These are phyloP conservation scores for Keiferia lycopersicella DNA, from an alignment of 2,888 invertebrate genomes.

Conservation along the genomic window DNA sequence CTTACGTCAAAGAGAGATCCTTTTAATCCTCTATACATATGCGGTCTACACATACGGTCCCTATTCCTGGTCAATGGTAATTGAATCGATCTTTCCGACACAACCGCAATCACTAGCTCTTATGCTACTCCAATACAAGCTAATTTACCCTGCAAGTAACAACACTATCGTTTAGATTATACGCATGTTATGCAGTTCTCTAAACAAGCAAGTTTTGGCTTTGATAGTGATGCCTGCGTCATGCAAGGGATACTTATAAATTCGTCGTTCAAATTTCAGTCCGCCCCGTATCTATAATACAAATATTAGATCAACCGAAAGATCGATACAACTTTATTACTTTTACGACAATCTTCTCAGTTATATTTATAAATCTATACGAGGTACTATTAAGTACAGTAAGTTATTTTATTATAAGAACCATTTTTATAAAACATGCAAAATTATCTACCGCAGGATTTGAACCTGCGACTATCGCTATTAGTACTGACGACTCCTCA, in stretches of 20 bases:
- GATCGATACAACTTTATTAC: too few species aligned
- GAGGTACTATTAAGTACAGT: too few species aligned
- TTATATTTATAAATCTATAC: too few species aligned
- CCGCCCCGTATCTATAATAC: not conserved
- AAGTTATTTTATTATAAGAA: too few species aligned
- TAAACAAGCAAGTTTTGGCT: not conserved
- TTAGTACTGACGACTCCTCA: too few species aligned
- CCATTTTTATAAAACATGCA: too few species aligned
- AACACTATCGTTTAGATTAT: constrained; percentile 5
- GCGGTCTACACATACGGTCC: constrained; percentile 25
- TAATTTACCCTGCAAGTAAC: constrained; percentile 23
- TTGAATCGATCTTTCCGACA: constrained; percentile 23
- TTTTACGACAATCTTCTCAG: too few species aligned
- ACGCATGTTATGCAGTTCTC: constrained; percentile 6
- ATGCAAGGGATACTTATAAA: not conserved
- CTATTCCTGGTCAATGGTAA: constrained; percentile 27
- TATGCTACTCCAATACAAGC: constrained; percentile 19
- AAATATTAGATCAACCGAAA: not conserved
- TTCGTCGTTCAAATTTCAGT: constrained; percentile 17
- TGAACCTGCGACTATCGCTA: too few species aligned
- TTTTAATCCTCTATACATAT: not conserved
- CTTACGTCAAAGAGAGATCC: constrained; percentile 2
- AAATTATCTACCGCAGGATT: too few species aligned
- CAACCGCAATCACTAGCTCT: constrained; percentile 22
- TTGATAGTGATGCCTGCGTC: not conserved